phyloP scores from a whole-genome alignment of 2,888 invertebrate species.

The Acrobasis repandana region DNA sequence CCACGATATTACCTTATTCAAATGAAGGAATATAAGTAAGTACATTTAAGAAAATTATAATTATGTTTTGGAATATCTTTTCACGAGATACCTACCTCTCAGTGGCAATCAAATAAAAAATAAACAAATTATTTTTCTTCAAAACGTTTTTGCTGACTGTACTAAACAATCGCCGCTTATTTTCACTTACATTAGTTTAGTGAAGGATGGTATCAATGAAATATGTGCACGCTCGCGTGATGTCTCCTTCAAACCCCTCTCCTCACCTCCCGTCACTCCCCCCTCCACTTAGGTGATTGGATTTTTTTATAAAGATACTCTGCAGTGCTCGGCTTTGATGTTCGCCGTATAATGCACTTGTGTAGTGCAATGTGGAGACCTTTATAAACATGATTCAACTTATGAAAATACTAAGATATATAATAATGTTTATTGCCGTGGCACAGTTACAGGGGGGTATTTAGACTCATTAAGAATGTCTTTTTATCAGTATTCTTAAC shows the following conservation, averaged over 20 bases:
- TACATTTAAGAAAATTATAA: too few species aligned
- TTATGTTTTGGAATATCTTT: too few species aligned
- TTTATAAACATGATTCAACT: constrained; percentile 24
- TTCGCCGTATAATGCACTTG: constrained; percentile 34
- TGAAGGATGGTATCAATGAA: constrained; percentile 76
- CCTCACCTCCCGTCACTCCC: constrained; percentile 9
- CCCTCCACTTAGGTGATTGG: constrained; percentile 73
- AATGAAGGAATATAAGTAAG: too few species aligned
- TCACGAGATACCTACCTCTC: not conserved
- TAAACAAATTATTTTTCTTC: not conserved
- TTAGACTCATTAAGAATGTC: too few species aligned
- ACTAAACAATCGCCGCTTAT: constrained; percentile 68
- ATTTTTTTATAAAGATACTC: constrained; percentile 59
- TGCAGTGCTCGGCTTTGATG: constrained; percentile 52
- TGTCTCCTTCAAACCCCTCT: constrained; percentile 55
- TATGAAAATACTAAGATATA: not conserved
- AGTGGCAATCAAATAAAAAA: not conserved
- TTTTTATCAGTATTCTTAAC: too few species aligned
- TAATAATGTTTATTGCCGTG: not conserved
- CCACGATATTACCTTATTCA: too few species aligned
- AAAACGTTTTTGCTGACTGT: constrained; percentile 45
- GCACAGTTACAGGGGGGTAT: too few species aligned
- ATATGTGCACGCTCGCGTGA: constrained; percentile 76
- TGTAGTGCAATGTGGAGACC: constrained; percentile 23
- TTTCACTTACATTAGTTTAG: constrained; percentile 80